Base-by-base conservation (phyloP, 2,888 invertebrate species). In the Melieria crassipennis region DNA sequence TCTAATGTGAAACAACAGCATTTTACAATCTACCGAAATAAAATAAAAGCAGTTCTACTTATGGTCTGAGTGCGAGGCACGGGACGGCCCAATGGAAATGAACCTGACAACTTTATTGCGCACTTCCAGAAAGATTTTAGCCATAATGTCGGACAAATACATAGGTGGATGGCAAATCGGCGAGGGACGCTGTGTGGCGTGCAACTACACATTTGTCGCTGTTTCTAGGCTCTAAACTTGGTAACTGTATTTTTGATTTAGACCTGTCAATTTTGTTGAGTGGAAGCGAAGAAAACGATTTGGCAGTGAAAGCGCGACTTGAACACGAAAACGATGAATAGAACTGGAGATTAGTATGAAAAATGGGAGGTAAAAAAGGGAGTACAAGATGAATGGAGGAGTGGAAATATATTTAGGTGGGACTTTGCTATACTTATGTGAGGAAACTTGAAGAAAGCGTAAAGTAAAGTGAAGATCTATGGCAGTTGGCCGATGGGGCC, bases 71-170 rank as follows among this genome's bases (percentile, higher is more conserved):
- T 69, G 67, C 45, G 65, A 48, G 55, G 16, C 16, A 16, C 16
- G 16, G 16, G 16, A 16, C 16, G 16, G 48, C 48, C 62, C 61
- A 30, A 58, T 66, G 62, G 66, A 64, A 72, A 65, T 73, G 58
- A 76, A 73, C 73, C 66, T 73, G 70, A 72, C 70, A 73, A 73
- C 61, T 72, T 76, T 69, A 72, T 75, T 69, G 52, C 48, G 69
- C 68, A 62, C 50, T 58, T 58, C 4, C 2, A 11, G 9, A 11
- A 9, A 9, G 9, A 10, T 50, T 50, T 50, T 9, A 10, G 30
- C 30, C 30, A 30, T 2, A 1, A 16, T 16, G 16, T 16, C 16
- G 16, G 16, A 16, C 16, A 16, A 16, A 16, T 16, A 16, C 16
- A 50, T 50, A 50, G 11, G 11, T 50, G 9, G 11, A 11, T 9